These are phyloP conservation scores for Myoxocephalus aenaeus DNA, from an alignment of 2,797 vertebrate species.

Conservation along the genomic window DNA sequence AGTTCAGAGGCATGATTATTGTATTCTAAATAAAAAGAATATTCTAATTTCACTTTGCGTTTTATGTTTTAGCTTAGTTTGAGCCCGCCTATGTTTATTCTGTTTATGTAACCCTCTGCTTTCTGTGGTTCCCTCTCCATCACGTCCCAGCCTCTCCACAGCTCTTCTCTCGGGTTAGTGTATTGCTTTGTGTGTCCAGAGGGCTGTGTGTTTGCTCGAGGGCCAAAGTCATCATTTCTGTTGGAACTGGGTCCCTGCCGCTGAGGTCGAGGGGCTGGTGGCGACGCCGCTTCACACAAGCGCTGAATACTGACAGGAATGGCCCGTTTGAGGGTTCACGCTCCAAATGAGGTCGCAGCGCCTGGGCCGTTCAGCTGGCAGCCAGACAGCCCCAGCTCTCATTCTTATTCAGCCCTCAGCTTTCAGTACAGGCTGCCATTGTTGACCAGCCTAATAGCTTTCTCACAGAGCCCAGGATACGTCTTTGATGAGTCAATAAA, in stretches of 20 bases:
- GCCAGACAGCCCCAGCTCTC: conserved; percentile 50
- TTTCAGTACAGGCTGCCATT: conserved; percentile 62
- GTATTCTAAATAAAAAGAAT: neutral
- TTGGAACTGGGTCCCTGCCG: conserved; percentile 56
- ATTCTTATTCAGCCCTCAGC: conserved; percentile 69
- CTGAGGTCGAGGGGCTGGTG: conserved; percentile 41
- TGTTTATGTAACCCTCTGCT: neutral
- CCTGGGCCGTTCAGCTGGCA: conserved; percentile 60
- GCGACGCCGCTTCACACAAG: conserved; percentile 43
- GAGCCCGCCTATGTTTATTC: neutral
- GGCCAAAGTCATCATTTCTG: conserved; percentile 61
- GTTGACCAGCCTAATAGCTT: conserved; percentile 73
- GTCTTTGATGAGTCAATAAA: conserved; percentile 76
- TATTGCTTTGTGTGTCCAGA: conserved; percentile 46
- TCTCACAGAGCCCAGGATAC: conserved; percentile 52
- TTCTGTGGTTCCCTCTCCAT: conserved; percentile 16
- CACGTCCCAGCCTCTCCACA: neutral
- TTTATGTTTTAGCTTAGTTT: neutral
- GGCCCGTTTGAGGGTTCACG: conserved; percentile 45
- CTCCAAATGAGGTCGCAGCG: conserved; percentile 63
- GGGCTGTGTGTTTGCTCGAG: conserved; percentile 51
- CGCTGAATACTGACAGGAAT: conserved; percentile 57
- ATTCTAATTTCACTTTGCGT: neutral
- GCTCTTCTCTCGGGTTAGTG: conserved; percentile 28
- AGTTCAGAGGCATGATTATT: neutral